Percentiles rank a stretch among this genome's conserved stretches.
Conservation (phyloP, 2,888 invertebrate species). For the Arctia plantaginis region DNA sequence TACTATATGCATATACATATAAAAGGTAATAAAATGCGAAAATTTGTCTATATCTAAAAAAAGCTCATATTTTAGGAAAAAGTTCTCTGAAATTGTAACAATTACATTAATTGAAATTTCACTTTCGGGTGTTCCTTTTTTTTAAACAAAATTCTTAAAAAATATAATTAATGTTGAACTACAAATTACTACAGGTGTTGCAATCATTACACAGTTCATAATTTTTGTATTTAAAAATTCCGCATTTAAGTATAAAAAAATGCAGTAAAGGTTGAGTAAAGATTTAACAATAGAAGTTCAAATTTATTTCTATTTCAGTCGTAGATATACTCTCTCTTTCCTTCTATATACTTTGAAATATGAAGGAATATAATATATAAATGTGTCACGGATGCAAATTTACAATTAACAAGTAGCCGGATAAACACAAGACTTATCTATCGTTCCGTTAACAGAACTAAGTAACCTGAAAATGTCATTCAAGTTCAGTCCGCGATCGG, state of each 20-base stretch:
- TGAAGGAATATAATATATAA: background rate
- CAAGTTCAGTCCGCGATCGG: conserved; percentile 23
- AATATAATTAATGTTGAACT: background rate
- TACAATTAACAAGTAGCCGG: background rate
- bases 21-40: conserved; percentile 14
- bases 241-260: background rate
- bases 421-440: background rate
- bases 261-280: background rate
- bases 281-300: background rate
- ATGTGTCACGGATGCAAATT: background rate
- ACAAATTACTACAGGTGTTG: background rate
- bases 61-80: background rate
- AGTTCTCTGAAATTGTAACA: background rate
- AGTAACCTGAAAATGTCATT: conserved; percentile 43
- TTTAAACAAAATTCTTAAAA: background rate
- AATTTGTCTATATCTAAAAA: background rate
- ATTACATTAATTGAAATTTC: background rate
- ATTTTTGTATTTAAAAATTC: background rate
- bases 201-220: background rate
- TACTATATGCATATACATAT: background rate
- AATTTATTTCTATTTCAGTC: background rate
- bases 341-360: no score
- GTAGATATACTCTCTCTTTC: background rate
- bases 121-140: background rate
- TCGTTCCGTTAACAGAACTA: background rate